Evolutionary conservation across 2,113 vertebrate genomes (phyloP), one percentile per base, ranked within the genome.

Genomic region (Mystacornis crossleyi): DNA sequence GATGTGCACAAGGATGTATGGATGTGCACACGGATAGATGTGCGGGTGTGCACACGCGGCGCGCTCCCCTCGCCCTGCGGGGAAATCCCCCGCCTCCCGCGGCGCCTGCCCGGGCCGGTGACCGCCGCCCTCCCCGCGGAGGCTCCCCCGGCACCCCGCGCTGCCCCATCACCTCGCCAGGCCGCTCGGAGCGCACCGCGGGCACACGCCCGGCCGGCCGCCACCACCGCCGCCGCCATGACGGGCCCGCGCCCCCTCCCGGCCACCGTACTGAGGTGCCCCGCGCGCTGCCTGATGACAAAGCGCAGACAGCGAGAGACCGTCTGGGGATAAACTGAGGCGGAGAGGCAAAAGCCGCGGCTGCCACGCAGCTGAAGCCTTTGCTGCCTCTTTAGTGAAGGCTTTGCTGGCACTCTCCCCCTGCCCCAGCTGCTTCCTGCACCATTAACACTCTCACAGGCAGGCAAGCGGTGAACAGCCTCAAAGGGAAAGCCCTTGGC

Each of bases 371-470:
- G 10, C 4, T 14, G 20, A 12, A 53, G 18, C 12, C 15, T 29
- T 29, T 7, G 12, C 14, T 9, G 26, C 2, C 11, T 1, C 14
- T 12, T 4, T 1, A 11, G 1, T 14, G 38, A 4, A 42, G 23
- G 4, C 5, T 42, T 24, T 16, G 2, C 17, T 0, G 42, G 1
- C 45, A 6, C 4, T 5, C 5, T n/a, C 3, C 1, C 4, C 1
- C 12, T 1, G 3, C 4, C 1, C 2, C 3, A 6, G 28, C 31
- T 13, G 24, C 42, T 33, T 10, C 1, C 14, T 4, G 34, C 25
- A 0, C 5, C 0, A 6, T 0, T 4, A 9, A 0, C 20, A 4
- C 6, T 21, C 25, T 29, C 6, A 3, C 48, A 2, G 48, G 12
- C 73, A 87, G 94, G 94, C 93, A 36, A 0, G 7, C 8, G 1